These are phyloP conservation scores for Panonychus citri DNA, from an alignment of 1,140 invertebrate genomes.

Conservation along the genomic window DNA sequence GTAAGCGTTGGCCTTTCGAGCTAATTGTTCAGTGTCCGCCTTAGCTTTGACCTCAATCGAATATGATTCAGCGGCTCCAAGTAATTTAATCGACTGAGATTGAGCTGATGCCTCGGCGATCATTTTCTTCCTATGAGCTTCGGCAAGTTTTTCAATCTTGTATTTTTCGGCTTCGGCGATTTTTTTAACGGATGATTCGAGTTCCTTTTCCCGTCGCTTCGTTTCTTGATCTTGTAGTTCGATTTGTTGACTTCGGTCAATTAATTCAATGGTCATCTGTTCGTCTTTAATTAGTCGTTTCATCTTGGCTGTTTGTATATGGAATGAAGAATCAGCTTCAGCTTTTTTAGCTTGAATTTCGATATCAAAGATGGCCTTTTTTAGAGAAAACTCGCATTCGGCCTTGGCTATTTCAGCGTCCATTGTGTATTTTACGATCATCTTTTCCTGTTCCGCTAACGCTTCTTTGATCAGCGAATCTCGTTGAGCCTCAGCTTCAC, in stretches of 20 bases:
- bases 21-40: conserved; percentile 87
- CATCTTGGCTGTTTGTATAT: conserved; percentile 28
- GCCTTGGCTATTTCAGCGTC: conserved; percentile 91
- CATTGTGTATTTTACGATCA: conserved; percentile 53
- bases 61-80: conserved; percentile 73
- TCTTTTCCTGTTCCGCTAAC: conserved; percentile 80
- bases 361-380: conserved; percentile 90
- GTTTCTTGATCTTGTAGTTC: conserved; percentile 20
- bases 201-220: conserved; percentile 20
- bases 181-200: conserved; percentile 25
- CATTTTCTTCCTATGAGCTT: conserved; percentile 44
- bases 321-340: conserved; percentile 25
- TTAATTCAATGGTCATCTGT: conserved; percentile 25
- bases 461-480: conserved; percentile 78
- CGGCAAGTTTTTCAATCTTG: conserved; percentile 69
- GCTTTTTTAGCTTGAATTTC: conserved; percentile 74
- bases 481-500: conserved; percentile 63
- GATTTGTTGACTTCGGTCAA: conserved; percentile 27
- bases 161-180: conserved; percentile 27
- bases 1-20: conserved; percentile 85
- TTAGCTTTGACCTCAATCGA: conserved; percentile 78
- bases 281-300: conserved; percentile 28
- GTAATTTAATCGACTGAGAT: conserved; percentile 51
- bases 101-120: conserved; percentile 80
- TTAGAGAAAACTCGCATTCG: conserved; percentile 81